Evolutionary conservation across 1,140 invertebrate genomes (phyloP), one percentile per base, ranked within the genome.

Genomic region (Mycetomoellerius zeteki): DNA sequence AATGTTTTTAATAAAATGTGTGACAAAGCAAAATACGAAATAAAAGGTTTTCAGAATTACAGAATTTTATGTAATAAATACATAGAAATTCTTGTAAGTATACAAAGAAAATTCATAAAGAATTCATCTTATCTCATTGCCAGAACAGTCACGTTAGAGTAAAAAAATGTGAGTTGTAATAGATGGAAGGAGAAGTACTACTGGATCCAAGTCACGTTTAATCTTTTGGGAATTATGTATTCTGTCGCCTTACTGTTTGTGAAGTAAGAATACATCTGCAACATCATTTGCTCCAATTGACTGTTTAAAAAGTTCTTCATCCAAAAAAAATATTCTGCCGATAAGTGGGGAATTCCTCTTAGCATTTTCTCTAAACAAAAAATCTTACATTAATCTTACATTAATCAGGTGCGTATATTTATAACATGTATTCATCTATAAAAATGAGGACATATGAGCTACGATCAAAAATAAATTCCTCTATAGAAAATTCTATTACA

Each of bases 221-320:
- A 80, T 56, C 21, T 81, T 69, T 54, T n/a, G 50, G 21, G 21
- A 58, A 71, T 81, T 71, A 71, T 27, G 24, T 24, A 71, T 71
- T 54, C 16, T 56, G 50, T 80, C 60, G 1, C 10, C 30, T 64
- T 2, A 12, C 19, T 67, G 52, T 6, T 56, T 37, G 8, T 10
- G 24, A 8, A 60, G 24, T 62, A 64, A 21, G 16, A 78, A 78
- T 65, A 52, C 1, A 16, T 21, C 14, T 50, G 47, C 4, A 5
- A 80, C 65, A 6, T 24, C 8, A 14, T 65, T 65, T 52, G 5
- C 12, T 33, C 19, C 12, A 50, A 62, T 60, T 60, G 58, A 62
- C 4, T 12, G 58, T 0, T 2, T 30, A 62, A 77, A 62, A 62
- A 27, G 19, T 30, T 62, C 24, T 47, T n/a, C n/a, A n/a, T n/a